Percentiles rank a stretch among this genome's conserved stretches.
Conservation (phyloP, 2,113 vertebrate species). For the Laticauda colubrina region DNA sequence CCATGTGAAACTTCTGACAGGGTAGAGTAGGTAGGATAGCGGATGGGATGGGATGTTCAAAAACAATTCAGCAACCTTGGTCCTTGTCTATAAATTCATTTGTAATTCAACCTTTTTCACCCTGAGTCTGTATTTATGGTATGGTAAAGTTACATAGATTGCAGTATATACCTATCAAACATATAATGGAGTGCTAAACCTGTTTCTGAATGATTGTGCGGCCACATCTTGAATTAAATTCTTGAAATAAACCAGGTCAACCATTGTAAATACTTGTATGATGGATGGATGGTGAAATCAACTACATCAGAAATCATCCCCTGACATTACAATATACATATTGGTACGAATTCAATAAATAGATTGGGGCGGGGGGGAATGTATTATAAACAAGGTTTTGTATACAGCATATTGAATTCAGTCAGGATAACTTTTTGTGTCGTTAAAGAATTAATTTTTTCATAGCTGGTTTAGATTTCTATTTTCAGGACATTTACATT, state of each 20-base stretch:
- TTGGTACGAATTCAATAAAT: slow-evolving; percentile 54
- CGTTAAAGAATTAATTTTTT: slow-evolving; percentile 52
- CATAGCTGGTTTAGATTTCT: slow-evolving; percentile 51
- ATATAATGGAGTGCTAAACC: not conserved
- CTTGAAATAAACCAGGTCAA: slow-evolving; percentile 45
- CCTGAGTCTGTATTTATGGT: slow-evolving; percentile 25
- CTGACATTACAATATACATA: slow-evolving; percentile 48
- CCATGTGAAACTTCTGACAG: not conserved
- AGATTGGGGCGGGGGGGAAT: not conserved
- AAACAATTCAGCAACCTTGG: not conserved
- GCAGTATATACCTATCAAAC: slow-evolving; percentile 26
- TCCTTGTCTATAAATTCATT: not conserved
- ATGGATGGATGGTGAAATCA: slow-evolving; percentile 55
- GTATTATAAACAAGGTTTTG: slow-evolving; percentile 47
- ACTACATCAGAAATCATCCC: slow-evolving; percentile 59
- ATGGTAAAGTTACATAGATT: not conserved
- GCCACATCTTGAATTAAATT: slow-evolving; percentile 31
- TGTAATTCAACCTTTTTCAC: not conserved
- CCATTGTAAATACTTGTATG: slow-evolving; percentile 39
- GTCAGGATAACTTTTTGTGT: slow-evolving; percentile 40
- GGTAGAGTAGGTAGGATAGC: too few relatives aligned
- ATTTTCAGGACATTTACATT: slow-evolving; percentile 52
- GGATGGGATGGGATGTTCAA: not conserved
- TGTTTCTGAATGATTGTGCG: slow-evolving; percentile 24
- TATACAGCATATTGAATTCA: slow-evolving; percentile 52